phyloP scores from a whole-genome alignment of 2,797 vertebrate species.

The Mus spretus region DNA sequence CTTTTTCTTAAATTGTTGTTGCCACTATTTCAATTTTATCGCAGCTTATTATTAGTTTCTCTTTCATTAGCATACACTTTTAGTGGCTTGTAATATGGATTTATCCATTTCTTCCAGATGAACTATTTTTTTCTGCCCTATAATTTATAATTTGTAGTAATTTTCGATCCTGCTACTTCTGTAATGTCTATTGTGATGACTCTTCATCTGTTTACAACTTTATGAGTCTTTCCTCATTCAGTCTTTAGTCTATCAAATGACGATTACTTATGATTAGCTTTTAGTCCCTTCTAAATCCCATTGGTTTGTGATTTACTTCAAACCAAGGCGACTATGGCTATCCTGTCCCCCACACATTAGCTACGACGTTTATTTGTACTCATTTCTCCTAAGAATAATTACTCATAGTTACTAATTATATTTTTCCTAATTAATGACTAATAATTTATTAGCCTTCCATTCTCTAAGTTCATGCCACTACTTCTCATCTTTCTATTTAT shows the following conservation, averaged over 20 bases:
- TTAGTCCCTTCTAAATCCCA: background rate
- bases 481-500: background rate
- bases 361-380: background rate
- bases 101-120: background rate
- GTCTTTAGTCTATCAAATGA: background rate
- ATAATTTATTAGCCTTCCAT: background rate
- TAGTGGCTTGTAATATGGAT: background rate
- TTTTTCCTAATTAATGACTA: background rate
- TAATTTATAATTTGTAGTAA: background rate
- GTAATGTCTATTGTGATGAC: background rate
- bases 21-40: background rate
- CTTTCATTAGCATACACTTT: background rate
- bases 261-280: background rate
- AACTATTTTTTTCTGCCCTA: background rate
- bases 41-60: background rate
- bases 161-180: background rate
- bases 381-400: background rate
- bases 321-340: background rate
- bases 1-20: background rate
- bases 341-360: background rate
- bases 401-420: background rate
- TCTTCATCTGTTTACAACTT: background rate
- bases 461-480: background rate
- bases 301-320: constrained; percentile 12
- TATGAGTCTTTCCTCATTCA: background rate